Percentiles rank a stretch among this genome's conserved stretches.
Evolutionary conservation across 1,140 invertebrate species (phyloP).

Genomic region (Rhopalosiphum padi): DNA sequence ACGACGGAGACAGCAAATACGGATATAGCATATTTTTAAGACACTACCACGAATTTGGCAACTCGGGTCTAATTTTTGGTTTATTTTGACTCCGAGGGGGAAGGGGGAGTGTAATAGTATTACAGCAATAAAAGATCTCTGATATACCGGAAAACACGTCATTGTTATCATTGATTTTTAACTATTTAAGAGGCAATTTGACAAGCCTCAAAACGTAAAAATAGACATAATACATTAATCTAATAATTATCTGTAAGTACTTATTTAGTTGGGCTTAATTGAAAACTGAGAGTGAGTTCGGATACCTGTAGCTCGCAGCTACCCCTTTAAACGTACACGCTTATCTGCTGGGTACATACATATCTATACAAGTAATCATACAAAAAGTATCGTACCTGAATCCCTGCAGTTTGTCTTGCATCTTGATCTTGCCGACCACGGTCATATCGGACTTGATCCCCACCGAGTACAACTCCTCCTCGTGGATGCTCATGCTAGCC

Average conservation of each 20-base stretch:
- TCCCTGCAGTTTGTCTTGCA: constrained; percentile 64
- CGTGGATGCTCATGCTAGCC: constrained; percentile 64
- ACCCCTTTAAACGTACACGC: background rate
- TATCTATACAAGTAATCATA: background rate
- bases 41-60: background rate
- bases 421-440: constrained; percentile 62
- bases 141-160: background rate
- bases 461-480: constrained; percentile 48
- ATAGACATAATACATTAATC: too few relatives aligned
- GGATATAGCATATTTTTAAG: background rate
- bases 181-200: too few relatives aligned
- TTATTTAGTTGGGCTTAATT: background rate
- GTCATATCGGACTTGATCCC: constrained; percentile 61
- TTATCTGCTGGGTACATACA: background rate
- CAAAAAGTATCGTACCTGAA: constrained; percentile 63
- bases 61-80: too few relatives aligned
- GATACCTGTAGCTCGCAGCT: background rate
- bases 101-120: too few relatives aligned
- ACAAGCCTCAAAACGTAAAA: too few relatives aligned
- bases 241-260: too few relatives aligned
- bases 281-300: background rate
- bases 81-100: too few relatives aligned
- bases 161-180: background rate
- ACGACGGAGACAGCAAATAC: too few relatives aligned
- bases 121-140: too few relatives aligned